phyloP scores from a whole-genome alignment of 2,113 vertebrate species.

The Bubo blakistoni region DNA sequence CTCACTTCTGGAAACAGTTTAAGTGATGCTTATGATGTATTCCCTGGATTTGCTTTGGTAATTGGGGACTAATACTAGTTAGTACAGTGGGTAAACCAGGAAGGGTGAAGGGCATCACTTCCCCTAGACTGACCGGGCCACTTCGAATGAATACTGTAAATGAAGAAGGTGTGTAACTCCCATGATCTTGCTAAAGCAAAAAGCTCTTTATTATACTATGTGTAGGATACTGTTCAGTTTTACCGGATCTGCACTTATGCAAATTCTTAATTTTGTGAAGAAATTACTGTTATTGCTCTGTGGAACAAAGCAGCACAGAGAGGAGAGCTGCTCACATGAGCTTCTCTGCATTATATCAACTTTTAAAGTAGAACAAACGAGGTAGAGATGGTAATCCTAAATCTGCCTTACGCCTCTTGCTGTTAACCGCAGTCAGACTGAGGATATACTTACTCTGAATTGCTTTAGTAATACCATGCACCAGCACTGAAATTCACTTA shows the following conservation, averaged over 20 bases:
- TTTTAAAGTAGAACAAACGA: not conserved
- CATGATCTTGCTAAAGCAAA: not conserved
- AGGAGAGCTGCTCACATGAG: not conserved
- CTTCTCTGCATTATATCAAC: not conserved
- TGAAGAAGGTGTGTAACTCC: not conserved
- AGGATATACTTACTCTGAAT: not conserved
- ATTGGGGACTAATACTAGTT: not conserved
- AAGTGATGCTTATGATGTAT: not conserved
- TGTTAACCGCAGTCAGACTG: not conserved
- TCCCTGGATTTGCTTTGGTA: not conserved
- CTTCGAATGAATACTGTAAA: not conserved
- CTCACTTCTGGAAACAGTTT: not conserved
- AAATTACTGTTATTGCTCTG: not conserved
- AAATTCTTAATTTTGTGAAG: not conserved
- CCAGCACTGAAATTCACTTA: not conserved
- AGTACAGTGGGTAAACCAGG: not conserved
- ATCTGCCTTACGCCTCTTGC: not conserved
- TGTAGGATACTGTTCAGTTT: not conserved
- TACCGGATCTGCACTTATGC: not conserved
- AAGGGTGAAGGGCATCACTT: not conserved
- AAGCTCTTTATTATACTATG: not conserved
- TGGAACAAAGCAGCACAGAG: not conserved
- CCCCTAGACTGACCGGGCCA: not conserved
- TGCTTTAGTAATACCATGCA: too few relatives aligned
- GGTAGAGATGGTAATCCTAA: not conserved